Percentiles rank a stretch among this genome's conserved stretches.
Evolutionary conservation across 2,888 invertebrate genomes (phyloP).

Genomic region (Euclidia mi): DNA sequence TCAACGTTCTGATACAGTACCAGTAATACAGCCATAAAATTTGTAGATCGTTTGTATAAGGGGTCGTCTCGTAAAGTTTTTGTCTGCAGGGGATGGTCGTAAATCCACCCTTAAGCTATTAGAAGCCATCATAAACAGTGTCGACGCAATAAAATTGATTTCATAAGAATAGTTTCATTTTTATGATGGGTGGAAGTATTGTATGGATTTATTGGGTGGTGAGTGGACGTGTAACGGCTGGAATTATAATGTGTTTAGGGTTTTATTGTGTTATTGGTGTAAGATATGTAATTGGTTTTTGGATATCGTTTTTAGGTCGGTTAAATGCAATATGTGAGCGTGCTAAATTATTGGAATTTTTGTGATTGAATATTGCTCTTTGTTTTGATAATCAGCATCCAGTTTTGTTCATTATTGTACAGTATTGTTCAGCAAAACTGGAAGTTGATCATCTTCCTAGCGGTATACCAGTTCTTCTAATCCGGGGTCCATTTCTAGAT

Average conservation of each 20-base stretch:
- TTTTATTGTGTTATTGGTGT: background rate
- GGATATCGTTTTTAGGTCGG: too few relatives aligned
- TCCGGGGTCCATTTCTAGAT: too few relatives aligned
- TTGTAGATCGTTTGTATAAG: slow-evolving; percentile 55
- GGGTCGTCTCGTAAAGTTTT: slow-evolving; percentile 51
- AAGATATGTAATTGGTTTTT: background rate
- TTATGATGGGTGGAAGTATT: slow-evolving; percentile 26
- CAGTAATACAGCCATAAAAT: slow-evolving; percentile 47
- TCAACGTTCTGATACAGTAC: slow-evolving; percentile 16
- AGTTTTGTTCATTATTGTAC: too few relatives aligned
- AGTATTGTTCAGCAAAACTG: too few relatives aligned
- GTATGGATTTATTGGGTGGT: slow-evolving; percentile 15
- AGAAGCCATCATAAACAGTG: slow-evolving; percentile 51
- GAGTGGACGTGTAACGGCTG: slow-evolving; percentile 19
- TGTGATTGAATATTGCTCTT: too few relatives aligned
- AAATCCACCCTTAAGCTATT: slow-evolving; percentile 45
- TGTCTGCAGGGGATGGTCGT: slow-evolving; percentile 46
- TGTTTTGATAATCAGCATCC: too few relatives aligned
- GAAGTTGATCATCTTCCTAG: too few relatives aligned
- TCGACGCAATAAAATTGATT: slow-evolving; percentile 52
- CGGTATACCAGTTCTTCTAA: too few relatives aligned
- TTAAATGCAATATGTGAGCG: too few relatives aligned
- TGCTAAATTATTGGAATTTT: too few relatives aligned
- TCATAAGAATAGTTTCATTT: slow-evolving; percentile 36
- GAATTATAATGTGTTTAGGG: slow-evolving; percentile 13